phyloP scores from a whole-genome alignment of 1,140 invertebrate species.

The Geopemphigus sp. region DNA sequence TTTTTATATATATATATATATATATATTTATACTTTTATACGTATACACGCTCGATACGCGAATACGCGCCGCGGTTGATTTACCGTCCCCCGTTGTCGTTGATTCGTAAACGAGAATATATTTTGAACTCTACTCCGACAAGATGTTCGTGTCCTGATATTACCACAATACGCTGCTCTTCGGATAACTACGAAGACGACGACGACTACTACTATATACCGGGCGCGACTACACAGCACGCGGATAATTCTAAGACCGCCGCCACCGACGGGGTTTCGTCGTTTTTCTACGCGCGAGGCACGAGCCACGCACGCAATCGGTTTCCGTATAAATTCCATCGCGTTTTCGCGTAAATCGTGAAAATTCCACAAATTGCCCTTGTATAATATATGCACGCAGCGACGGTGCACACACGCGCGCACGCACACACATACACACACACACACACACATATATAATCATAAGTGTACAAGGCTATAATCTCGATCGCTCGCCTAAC shows the following conservation, averaged over 20 bases:
- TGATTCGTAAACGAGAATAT: conserved; percentile 25
- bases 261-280: background rate
- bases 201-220: background rate
- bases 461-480: background rate
- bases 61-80: background rate
- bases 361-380: conserved; percentile 8
- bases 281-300: background rate
- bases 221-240: background rate
- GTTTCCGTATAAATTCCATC: background rate
- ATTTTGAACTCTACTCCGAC: background rate
- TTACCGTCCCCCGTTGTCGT: background rate
- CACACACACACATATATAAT: background rate
- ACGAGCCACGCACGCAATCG: conserved; percentile 6
- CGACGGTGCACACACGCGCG: background rate
- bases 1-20: background rate
- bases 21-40: background rate
- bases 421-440: too few species aligned
- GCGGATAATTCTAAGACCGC: background rate
- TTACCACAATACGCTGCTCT: conserved; percentile 4
- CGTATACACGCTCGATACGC: background rate
- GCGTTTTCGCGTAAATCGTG: conserved; percentile 19
- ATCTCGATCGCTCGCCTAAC: background rate
- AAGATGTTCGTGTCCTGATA: conserved; percentile 24
- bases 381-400: conserved; percentile 13
- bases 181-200: background rate